Base-by-base conservation (phyloP, 2,797 vertebrate genomes). In the Crenuchus spilurus region DNA sequence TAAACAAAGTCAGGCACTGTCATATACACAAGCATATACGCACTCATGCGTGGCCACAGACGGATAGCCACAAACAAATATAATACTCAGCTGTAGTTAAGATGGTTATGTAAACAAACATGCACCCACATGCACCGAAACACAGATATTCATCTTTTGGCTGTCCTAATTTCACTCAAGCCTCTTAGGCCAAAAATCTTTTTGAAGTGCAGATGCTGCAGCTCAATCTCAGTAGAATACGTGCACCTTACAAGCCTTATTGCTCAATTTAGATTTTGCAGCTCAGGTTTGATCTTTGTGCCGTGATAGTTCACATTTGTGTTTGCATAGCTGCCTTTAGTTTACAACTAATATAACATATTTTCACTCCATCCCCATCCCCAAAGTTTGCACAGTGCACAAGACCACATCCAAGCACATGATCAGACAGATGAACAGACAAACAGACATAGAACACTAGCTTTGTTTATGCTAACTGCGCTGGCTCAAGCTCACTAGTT, bases 21-120 rank as follows among this genome's bases (percentile, higher is more conserved):
- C 65, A 60, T 57, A 74, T 58, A 78, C 37, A 78, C 58, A 58
- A 42, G n/a, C 41, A 28, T n/a, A 61, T 18, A 67, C 9, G n/a
- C 51, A 28, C 35, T 42, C 51, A 33, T 6, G 37, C 39, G n/a
- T 20, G 37, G 51, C 54, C 31, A 48, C 24, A 28, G 13, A 37
- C 30, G 61, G 24, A 52, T 1, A 60, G 33, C 26, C 35, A 31
- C 58, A 63, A 35, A 61, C 60, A 77, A 20, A 66, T 67, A 68
- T 26, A 58, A 70, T 39, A 49, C 46, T 11, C 30, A 22, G 26
- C 44, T 66, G 26, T 49, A 65, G 71, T 69, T 70, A 41, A 11
- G 20, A 9, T n/a, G 13, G 10, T 55, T 11, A 31, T 57, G 24
- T 30, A 64, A 33, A 64, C 58, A 46, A 28, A 62, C 42, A 35